Evolutionary conservation across 1,140 invertebrate genomes (phyloP), one percentile per base, ranked within the genome.

Genomic region (Megalonaias nervosa): DNA sequence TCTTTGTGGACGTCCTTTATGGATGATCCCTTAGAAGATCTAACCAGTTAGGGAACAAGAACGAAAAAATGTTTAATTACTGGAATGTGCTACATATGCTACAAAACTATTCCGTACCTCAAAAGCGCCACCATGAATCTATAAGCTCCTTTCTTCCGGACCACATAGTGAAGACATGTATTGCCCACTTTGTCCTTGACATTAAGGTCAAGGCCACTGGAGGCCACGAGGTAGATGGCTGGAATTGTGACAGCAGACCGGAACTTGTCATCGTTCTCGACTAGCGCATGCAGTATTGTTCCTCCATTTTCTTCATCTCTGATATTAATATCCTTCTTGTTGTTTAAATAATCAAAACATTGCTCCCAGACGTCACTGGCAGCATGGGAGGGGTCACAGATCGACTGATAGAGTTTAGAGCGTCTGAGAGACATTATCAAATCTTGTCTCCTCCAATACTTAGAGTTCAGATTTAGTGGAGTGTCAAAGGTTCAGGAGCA

Each of bases 81-180:
- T 48, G 38, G 38, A 48, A 5, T 48, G 4, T 48, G 38, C 11
- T 48, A 6, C 38, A 48, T 48, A 48, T 48, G 6, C 38, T 48
- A 48, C 38, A 11, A 48, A 48, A 48, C 11, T 4, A 19, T 67
- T 21, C 17, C 48, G 31, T 72, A 80, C 79, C 79, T 75, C 68
- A 80, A 68, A 5, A 80, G 74, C 1, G 79, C 79, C 12, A 75
- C 74, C 12, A 80, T 38, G 21, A 80, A 60, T 3, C 79, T 70
- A 62, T 60, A 75, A 14, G 72, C 61, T 14, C 66, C 74, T 9
- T 64, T n/a, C 9, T 64, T 67, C 16, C 74, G 38, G 12, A 66
- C 57, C 3, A 72, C 79, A 23, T 75, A 72, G 55, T 80, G 79
- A 19, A 80, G 70, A 66, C 79, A 80, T n/a, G 79, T 80, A 13